Percentiles rank a stretch among this genome's conserved stretches.
Conservation (phyloP, 1,140 invertebrate species). For the Psilanteris sp. region DNA sequence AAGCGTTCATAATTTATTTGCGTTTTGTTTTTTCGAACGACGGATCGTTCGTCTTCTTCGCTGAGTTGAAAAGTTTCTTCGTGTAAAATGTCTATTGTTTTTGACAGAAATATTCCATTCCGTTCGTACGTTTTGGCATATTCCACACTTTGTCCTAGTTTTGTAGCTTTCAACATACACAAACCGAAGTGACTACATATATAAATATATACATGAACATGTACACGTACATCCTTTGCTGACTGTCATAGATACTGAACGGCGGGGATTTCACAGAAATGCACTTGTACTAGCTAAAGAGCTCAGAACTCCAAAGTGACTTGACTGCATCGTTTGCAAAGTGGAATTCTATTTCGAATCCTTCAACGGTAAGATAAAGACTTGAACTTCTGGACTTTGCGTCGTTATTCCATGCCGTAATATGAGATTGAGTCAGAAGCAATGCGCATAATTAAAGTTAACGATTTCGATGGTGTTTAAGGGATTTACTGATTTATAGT, state of each 20-base stretch:
- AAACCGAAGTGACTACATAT: slow-evolving; percentile 4
- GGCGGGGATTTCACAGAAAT: slow-evolving; percentile 52
- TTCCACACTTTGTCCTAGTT: slow-evolving; percentile 47
- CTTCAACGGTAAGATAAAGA: slow-evolving; percentile 56
- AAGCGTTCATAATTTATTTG: slow-evolving; percentile 12
- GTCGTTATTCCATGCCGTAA: slow-evolving; percentile 51
- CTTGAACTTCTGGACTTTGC: slow-evolving; percentile 60
- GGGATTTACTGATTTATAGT: slow-evolving; percentile 48
- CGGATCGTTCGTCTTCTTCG: slow-evolving; percentile 4
- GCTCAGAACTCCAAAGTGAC: slow-evolving; percentile 61
- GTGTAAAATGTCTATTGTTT: slow-evolving; percentile 45
- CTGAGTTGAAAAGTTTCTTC: slow-evolving; percentile 18
- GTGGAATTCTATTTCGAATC: slow-evolving; percentile 62
- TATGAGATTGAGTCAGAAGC: slow-evolving; percentile 48
- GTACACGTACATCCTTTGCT: slow-evolving; percentile 41
- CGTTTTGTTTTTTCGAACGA: neutral
- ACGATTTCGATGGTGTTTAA: slow-evolving; percentile 31
- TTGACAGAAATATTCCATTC: slow-evolving; percentile 53
- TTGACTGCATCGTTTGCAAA: slow-evolving; percentile 62
- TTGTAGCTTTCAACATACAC: slow-evolving; percentile 44
- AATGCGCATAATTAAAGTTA: slow-evolving; percentile 56
- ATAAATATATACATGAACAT: slow-evolving; percentile 53
- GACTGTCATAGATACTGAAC: slow-evolving; percentile 51
- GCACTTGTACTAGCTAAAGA: slow-evolving; percentile 55
- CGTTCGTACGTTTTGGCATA: slow-evolving; percentile 39